Conservation (phyloP, 2,113 vertebrate genomes). For the Sula dactylatra region DNA sequence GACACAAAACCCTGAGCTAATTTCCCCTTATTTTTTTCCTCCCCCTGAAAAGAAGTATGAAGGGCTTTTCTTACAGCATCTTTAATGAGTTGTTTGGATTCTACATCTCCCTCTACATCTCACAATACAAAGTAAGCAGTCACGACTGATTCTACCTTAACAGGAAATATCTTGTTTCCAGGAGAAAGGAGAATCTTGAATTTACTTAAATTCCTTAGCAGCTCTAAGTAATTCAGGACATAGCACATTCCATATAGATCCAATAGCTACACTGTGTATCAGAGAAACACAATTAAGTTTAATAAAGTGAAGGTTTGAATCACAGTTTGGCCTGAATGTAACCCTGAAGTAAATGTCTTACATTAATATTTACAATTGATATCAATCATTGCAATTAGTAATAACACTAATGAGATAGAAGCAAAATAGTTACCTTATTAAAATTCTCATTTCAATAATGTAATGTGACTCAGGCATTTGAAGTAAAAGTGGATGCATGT, state of each 20-base stretch:
- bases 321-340: neutral
- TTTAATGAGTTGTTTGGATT: neutral
- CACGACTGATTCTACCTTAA: neutral
- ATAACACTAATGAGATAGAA: constrained; percentile 21
- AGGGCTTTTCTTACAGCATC: neutral
- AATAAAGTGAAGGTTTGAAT: neutral
- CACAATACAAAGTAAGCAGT: neutral
- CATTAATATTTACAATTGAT: constrained; percentile 45
- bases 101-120: neutral
- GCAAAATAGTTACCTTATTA: constrained; percentile 7
- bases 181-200: neutral
- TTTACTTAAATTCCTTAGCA: neutral
- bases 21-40: neutral
- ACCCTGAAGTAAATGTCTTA: neutral
- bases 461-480: constrained; percentile 9
- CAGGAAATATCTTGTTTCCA: neutral
- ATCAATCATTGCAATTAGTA: constrained; percentile 34
- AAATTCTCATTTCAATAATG: constrained; percentile 17
- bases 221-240: neutral
- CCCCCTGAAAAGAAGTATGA: neutral
- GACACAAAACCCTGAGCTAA: neutral
- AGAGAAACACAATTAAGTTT: neutral
- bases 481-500: neutral
- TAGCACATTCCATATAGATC: neutral
- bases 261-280: neutral